These are phyloP conservation scores for Crotalus viridis DNA, from an alignment of 2,113 vertebrate genomes.

Conservation along the genomic window DNA sequence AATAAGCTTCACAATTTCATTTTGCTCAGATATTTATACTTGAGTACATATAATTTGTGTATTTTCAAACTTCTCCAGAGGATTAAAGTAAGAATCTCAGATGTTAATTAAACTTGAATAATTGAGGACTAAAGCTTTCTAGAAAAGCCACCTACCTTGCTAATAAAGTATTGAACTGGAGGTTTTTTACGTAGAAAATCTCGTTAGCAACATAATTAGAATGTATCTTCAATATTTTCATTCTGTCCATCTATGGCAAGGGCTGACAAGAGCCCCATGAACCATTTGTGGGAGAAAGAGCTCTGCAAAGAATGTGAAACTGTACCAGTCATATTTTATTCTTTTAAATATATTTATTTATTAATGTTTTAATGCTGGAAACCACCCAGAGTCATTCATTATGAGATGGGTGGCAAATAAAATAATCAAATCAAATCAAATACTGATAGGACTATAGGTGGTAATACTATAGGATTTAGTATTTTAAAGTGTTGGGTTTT, in stretches of 20 bases:
- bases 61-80: background rate
- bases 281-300: background rate
- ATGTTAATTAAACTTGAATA: background rate
- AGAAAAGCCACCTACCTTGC: background rate
- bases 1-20: background rate
- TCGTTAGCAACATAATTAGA: background rate
- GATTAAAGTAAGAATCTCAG: background rate
- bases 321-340: background rate
- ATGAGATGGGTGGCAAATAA: background rate
- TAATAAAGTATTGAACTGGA: background rate
- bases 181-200: constrained; percentile 12
- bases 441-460: background rate
- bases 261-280: background rate
- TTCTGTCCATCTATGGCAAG: background rate
- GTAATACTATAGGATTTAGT: background rate
- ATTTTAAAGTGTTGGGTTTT: background rate
- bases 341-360: background rate
- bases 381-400: background rate
- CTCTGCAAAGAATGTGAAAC: background rate
- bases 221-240: background rate
- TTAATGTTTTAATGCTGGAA: background rate
- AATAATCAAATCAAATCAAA: background rate
- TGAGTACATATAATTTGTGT: background rate
- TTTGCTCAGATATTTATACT: background rate
- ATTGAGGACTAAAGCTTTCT: background rate